Percentiles rank a stretch among this genome's conserved stretches.
These are phyloP conservation scores for Tupaia chinensis DNA, from an alignment of 2,113 vertebrate species.

Conservation along the genomic window DNA sequence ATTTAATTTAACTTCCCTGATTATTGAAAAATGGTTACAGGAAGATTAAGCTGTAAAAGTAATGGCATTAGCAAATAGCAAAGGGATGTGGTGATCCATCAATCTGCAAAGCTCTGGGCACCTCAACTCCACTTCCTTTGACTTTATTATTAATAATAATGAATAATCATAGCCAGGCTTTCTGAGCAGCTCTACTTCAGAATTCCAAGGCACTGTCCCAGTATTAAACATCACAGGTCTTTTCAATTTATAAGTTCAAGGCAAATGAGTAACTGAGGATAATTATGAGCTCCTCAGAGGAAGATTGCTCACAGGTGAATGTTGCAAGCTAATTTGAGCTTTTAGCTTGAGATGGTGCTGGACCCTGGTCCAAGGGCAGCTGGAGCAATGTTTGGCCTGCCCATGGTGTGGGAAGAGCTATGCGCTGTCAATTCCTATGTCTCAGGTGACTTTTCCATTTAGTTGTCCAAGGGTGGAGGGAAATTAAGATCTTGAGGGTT, in stretches of 20 bases:
- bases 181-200: neutral
- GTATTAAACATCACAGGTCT: neutral
- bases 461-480: neutral
- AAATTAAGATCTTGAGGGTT: fast-evolving
- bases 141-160: conserved; percentile 41
- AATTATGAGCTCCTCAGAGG: fast-evolving
- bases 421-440: no score
- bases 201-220: neutral
- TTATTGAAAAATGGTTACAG: conserved; percentile 65
- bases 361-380: fast-evolving
- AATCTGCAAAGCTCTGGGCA: neutral
- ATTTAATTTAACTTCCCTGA: neutral
- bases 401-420: fast-evolving
- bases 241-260: neutral
- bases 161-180: neutral
- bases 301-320: fast-evolving
- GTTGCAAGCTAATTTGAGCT: fast-evolving
- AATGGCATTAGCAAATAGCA: neutral
- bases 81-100: neutral
- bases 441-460: neutral
- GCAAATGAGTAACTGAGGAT: fast-evolving
- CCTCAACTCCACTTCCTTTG: fast-evolving
- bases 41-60: conserved; percentile 28
- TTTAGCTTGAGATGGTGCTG: fast-evolving
- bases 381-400: neutral